Base-by-base conservation (phyloP, 2,797 vertebrate species). In the Anguilla obscura region DNA sequence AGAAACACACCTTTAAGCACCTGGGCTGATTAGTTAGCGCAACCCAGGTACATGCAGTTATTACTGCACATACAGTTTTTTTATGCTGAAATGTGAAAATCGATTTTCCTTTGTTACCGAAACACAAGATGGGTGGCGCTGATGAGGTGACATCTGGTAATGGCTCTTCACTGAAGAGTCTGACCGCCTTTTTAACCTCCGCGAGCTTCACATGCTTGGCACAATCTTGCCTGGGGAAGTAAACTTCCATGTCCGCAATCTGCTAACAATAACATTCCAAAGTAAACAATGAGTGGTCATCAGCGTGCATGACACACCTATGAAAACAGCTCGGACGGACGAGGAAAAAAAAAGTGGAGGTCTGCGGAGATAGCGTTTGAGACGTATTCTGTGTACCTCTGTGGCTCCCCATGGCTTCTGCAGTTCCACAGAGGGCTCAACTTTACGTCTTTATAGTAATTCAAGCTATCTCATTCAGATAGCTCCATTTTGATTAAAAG, bases 301-400 rank as follows among this genome's bases (percentile, higher is more conserved):
- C 85, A 56, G 69, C 52, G 52, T 40, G 63, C 33, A 56, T 88
- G 74, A 60, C 88, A 12, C 86, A 85, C 60, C 83, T 88, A 21
- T 58, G 82, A 74, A 91, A 91, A 92, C 89, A 88, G 89, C 89
- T 8, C 9, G 36, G 45, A 50, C 21, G 21, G 89, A 71, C 87
- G 83, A 91, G 92, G 85, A 86, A 87, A 83, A 86, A 89, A 58
- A 87, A 18, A 69, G 6, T 1, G n/a, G 63, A 76, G 71, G 36
- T 79, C 45, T 79, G 33, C 87, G 88, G 24, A 14, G 63, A 84
- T 90, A 89, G 48, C 85, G 86, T 92, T 90, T 90, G 14, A 48
- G 79, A 45, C 0, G 86, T 79, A 86, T 86, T 84, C 76, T 1
- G 45, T 14, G 87, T 86, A 88, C 27, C 54, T 45, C 36, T 2